Conservation (phyloP, 2,113 vertebrate genomes). For the Osmerus mordax region DNA sequence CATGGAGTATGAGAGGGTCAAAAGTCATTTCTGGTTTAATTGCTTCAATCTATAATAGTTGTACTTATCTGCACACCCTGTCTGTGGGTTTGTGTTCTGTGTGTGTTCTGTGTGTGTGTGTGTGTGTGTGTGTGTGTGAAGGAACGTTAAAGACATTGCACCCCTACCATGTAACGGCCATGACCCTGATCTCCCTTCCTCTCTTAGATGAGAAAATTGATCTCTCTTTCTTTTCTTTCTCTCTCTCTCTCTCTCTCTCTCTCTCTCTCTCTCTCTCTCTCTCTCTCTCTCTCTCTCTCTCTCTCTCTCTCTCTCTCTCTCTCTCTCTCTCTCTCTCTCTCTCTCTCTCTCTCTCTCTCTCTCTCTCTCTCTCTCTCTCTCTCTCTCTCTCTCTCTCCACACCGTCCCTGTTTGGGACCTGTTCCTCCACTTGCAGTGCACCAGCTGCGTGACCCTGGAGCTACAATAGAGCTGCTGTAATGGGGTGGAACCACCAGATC, state of each 20-base stretch:
- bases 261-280: too few species aligned
- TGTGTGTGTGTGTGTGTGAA: conserved; percentile 1
- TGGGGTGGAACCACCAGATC: conserved; percentile 37
- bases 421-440: conserved; percentile 35
- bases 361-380: neutral
- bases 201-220: conserved; percentile 60
- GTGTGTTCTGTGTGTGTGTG: too few species aligned
- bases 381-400: neutral
- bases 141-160: conserved; percentile 43
- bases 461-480: conserved; percentile 36
- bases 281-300: conserved; percentile 4
- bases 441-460: conserved; percentile 21
- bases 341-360: conserved; percentile 19
- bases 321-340: conserved; percentile 24
- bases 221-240: conserved; percentile 46
- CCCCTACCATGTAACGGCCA: conserved; percentile 57
- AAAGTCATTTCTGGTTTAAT: conserved; percentile 67
- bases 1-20: conserved; percentile 58
- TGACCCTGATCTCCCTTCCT: conserved; percentile 62
- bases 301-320: conserved; percentile 20
- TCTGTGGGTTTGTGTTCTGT: conserved; percentile 14
- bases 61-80: conserved; percentile 64
- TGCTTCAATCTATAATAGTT: conserved; percentile 70
- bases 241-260: too few species aligned
- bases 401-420: conserved; percentile 7